Evolutionary conservation across 2,113 vertebrate species (phyloP).

Genomic region (Mustela nigripes): DNA sequence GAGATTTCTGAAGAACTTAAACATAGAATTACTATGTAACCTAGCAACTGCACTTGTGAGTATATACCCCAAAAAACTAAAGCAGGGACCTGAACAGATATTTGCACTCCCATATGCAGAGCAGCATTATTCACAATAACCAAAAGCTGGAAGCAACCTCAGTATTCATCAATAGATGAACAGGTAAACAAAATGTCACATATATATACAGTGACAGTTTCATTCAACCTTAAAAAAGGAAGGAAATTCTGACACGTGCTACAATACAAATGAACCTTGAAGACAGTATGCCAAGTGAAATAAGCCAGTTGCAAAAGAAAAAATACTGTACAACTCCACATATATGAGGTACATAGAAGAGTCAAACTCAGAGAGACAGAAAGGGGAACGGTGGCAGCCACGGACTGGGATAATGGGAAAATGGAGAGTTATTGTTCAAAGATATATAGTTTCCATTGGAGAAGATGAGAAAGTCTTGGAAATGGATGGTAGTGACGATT

Average conservation of each 20-base stretch:
- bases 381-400: background rate
- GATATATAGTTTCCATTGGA: background rate
- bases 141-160: background rate
- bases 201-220: background rate
- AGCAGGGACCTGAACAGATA: background rate
- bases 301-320: background rate
- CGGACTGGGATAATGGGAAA: background rate
- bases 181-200: background rate
- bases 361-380: background rate
- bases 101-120: background rate
- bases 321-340: background rate
- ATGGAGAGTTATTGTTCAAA: background rate
- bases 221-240: conserved; percentile 13
- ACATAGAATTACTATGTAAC: background rate
- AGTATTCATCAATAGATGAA: background rate
- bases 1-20: background rate
- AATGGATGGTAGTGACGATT: background rate
- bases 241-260: background rate
- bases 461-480: background rate
- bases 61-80: background rate
- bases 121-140: background rate
- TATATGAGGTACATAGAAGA: background rate
- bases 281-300: background rate
- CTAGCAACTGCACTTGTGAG: background rate
- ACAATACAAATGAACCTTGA: background rate